Base-by-base conservation (phyloP, 1,140 invertebrate species). In the Heliconius hewitsoni region DNA sequence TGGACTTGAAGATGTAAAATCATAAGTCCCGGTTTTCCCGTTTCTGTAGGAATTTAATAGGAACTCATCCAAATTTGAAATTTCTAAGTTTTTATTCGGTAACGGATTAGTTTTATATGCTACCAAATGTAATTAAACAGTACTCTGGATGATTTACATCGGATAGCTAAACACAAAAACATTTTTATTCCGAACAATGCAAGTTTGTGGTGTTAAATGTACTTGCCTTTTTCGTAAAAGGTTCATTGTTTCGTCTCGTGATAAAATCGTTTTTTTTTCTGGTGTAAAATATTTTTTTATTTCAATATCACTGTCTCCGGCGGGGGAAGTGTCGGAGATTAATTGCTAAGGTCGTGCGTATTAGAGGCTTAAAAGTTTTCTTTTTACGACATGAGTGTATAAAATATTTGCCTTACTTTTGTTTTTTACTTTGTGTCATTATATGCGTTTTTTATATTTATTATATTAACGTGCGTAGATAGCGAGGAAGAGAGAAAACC, bases 171-270 rank as follows among this genome's bases (percentile, higher is more conserved):
- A 30, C 37, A 37, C 27, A 70, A 74, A 74, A 77, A 77, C 16
- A 77, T 71, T 77, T 81, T 73, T 74, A 74, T 66, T 73, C 23
- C 19, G 18, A 80, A 80, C 74, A 74, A 79, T 75, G 42, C 70
- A 80, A 79, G 78, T 60, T 73, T 80, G 74, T 52, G 78, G 78
- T 80, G 73, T 79, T 75, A 79, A 79, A 79, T 79, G 74, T 76
- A 80, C 78, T 76, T 76, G 70, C 73, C 73, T 73, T 76, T 80
- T 73, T 27, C 30, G 72, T 73, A 50, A 80, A 80, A 80, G 74
- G 78, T 80, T 81, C 46, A 81, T 81, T 81, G 71, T 81, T 66
- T 66, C 60, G 11, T 66, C 3, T 81, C 75, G 78, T 50, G 66
- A 71, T 71, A 70, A 46, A 80, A 55, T 50, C 46, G 60, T 46